Conservation (phyloP, 35 echinoderm and acorn worm genomes). For the Acanthaster planci region DNA sequence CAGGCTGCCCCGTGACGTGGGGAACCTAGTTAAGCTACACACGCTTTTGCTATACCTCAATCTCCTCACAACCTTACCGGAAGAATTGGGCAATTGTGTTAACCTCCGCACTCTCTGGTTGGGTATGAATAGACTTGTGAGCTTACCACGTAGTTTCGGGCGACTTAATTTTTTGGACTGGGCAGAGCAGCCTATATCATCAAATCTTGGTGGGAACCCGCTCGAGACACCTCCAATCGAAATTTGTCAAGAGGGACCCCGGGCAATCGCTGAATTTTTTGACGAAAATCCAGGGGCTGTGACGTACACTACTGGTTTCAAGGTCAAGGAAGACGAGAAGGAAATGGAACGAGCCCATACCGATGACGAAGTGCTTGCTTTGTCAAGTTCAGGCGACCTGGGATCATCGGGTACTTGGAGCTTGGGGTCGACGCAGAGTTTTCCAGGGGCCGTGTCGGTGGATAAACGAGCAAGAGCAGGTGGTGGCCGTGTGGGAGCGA, state of each 20-base stretch:
- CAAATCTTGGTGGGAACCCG: slow-evolving; percentile 90
- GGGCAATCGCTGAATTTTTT: slow-evolving; percentile 69
- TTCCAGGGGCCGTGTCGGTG: not conserved
- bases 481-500: not conserved
- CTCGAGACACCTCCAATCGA: slow-evolving; percentile 76
- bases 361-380: not conserved
- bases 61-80: slow-evolving; percentile 63
- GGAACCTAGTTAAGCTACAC: slow-evolving; percentile 49
- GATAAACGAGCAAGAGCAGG: not conserved
- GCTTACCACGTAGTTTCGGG: slow-evolving; percentile 71
- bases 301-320: slow-evolving; percentile 6
- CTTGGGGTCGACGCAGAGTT: slow-evolving; percentile 5
- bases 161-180: slow-evolving; percentile 69
- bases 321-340: not conserved
- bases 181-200: slow-evolving; percentile 58
- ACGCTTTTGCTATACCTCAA: slow-evolving; percentile 75
- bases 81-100: slow-evolving; percentile 63
- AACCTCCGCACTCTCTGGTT: slow-evolving; percentile 81
- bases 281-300: slow-evolving; percentile 15
- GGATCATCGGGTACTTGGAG: not conserved
- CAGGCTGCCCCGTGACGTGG: slow-evolving; percentile 53
- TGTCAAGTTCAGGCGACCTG: not conserved
- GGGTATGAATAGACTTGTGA: slow-evolving; percentile 68
- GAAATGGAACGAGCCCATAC: not conserved
- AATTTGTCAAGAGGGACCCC: slow-evolving; percentile 66